Evolutionary conservation across 2,888 invertebrate species (phyloP).

Genomic region (Pseudolycoriella hygida): DNA sequence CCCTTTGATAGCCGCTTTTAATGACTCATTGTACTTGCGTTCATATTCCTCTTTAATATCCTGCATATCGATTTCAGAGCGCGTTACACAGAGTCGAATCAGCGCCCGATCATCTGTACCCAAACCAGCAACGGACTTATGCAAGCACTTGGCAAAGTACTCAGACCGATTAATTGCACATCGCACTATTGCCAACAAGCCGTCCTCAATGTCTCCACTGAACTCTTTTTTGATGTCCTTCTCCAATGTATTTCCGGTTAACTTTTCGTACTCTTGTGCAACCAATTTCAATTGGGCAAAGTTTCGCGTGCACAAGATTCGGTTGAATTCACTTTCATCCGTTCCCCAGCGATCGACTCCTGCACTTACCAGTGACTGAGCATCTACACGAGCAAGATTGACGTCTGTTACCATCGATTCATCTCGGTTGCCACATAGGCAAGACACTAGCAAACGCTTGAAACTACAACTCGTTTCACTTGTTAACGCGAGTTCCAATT

Average conservation of each 20-base stretch:
- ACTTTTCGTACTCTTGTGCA: conserved; percentile 67
- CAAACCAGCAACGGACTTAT: conserved; percentile 79
- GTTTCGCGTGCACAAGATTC: conserved; percentile 70
- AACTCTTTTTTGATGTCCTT: conserved; percentile 74
- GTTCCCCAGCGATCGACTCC: conserved; percentile 81
- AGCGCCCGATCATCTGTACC: conserved; percentile 79
- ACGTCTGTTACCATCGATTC: conserved; percentile 63
- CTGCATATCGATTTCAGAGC: conserved; percentile 81
- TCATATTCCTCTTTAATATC: conserved; percentile 84
- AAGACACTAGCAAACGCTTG: conserved; percentile 73
- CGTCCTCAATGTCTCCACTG: conserved; percentile 72
- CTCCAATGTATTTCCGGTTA: conserved; percentile 70
- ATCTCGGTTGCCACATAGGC: conserved; percentile 75
- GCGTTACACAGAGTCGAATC: conserved; percentile 79
- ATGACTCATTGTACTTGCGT: conserved; percentile 60
- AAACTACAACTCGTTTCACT: conserved; percentile 60
- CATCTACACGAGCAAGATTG: conserved; percentile 62
- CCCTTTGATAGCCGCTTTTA: conserved; percentile 69
- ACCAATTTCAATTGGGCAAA: conserved; percentile 75
- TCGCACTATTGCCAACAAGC: conserved; percentile 58
- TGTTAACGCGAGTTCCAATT: conserved; percentile 69
- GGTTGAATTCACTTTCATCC: conserved; percentile 76
- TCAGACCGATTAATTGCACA: conserved; percentile 34
- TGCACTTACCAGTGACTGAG: conserved; percentile 56
- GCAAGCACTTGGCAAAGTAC: conserved; percentile 80